Conservation (phyloP, 1,140 invertebrate genomes). For the Zaprionus taronus region DNA sequence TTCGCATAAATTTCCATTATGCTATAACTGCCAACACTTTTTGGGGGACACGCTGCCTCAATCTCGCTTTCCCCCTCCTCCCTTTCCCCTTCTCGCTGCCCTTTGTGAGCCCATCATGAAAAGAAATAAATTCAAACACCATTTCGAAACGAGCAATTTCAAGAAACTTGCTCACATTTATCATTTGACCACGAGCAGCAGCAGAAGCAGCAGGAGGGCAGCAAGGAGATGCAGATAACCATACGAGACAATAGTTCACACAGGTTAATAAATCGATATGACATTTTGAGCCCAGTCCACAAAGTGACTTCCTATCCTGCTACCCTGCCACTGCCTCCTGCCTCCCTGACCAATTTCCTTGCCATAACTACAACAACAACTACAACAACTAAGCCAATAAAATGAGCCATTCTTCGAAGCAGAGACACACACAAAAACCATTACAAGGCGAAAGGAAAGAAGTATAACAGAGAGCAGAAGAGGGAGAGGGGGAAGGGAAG, state of each 20-base stretch:
- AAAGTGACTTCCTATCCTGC: neutral
- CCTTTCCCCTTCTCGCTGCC: neutral
- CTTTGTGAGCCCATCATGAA: slow-evolving; percentile 20
- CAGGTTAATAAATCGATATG: slow-evolving; percentile 83
- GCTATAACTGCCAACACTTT: slow-evolving; percentile 56
- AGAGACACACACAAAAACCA: slow-evolving; percentile 37
- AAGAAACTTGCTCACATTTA: slow-evolving; percentile 77
- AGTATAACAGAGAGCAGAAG: neutral
- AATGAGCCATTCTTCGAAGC: slow-evolving; percentile 62
- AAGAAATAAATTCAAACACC: slow-evolving; percentile 78
- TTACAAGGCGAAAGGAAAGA: slow-evolving; percentile 22
- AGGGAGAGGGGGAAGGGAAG: too few relatives aligned
- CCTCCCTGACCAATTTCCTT: slow-evolving; percentile 18
- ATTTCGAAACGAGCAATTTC: slow-evolving; percentile 67
- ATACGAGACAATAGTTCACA: slow-evolving; percentile 75
- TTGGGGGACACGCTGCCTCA: slow-evolving; percentile 1
- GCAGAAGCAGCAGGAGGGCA: neutral
- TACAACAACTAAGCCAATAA: slow-evolving; percentile 65
- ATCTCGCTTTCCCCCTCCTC: neutral
- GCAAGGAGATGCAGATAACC: neutral
- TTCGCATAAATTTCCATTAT: slow-evolving; percentile 78
- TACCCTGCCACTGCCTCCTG: neutral
- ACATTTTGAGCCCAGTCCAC: slow-evolving; percentile 61
- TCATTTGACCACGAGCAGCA: slow-evolving; percentile 42
- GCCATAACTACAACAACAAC: slow-evolving; percentile 48